Evolutionary conservation across 2,797 vertebrate species (phyloP).

Genomic region (Arnoldichthys spilopterus): DNA sequence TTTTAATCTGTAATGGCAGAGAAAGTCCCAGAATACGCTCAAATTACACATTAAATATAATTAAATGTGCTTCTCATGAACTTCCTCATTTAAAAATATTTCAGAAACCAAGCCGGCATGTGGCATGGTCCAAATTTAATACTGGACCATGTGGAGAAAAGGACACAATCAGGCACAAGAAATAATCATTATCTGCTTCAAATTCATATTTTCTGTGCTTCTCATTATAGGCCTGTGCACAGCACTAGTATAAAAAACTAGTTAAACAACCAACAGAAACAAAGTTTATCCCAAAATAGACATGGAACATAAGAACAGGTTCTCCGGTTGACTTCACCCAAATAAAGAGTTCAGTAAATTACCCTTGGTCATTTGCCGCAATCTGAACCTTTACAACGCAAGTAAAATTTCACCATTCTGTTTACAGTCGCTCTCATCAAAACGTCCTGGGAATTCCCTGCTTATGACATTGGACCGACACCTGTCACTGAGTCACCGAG

Average conservation of each 20-base stretch:
- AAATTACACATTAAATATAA: neutral
- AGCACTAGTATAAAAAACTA: neutral
- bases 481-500: constrained; percentile 26
- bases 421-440: neutral
- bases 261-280: neutral
- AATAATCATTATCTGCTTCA: neutral
- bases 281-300: neutral
- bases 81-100: neutral
- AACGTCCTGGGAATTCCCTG: neutral
- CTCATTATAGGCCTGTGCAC: neutral
- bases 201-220: neutral
- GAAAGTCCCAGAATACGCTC: neutral
- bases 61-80: no score
- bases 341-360: neutral
- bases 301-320: neutral
- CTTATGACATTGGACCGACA: constrained; percentile 5
- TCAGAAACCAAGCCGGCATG: neutral
- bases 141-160: neutral
- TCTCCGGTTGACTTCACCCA: neutral
- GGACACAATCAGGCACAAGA: neutral
- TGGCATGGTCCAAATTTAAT: neutral
- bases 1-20: neutral
- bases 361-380: neutral
- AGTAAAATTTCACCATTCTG: neutral
- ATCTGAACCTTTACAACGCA: neutral